phyloP scores from a whole-genome alignment of 2,797 vertebrate genomes.

The Thunnus albacares region DNA sequence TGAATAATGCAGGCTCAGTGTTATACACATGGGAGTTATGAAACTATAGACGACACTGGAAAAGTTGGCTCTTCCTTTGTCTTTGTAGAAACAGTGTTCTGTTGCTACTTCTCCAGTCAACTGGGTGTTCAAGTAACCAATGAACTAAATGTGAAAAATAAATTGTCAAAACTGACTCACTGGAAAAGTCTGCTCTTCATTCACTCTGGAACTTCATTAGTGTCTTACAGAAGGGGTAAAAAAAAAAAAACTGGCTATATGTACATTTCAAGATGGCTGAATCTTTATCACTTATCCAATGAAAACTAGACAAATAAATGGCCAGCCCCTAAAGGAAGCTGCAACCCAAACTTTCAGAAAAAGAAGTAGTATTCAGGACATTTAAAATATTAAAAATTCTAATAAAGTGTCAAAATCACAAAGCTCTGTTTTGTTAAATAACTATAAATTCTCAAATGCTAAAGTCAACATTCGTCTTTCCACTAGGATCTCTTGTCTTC shows the following conservation, averaged over 20 bases:
- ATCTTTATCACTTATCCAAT: constrained; percentile 9
- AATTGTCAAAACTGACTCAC: background rate
- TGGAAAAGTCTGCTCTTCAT: background rate
- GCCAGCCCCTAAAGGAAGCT: background rate
- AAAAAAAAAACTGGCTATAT: background rate
- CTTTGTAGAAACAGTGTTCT: background rate
- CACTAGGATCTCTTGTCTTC: background rate
- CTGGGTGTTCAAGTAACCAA: background rate
- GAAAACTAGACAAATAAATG: background rate
- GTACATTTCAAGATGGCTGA: constrained; percentile 6
- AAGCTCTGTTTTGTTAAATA: background rate
- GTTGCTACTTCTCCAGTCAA: background rate
- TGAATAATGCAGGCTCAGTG: constrained; percentile 32
- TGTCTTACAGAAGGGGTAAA: background rate
- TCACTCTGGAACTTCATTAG: background rate
- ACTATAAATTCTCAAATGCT: background rate
- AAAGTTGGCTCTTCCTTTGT: background rate
- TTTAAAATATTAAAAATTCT: background rate
- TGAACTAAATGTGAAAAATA: constrained; percentile 1
- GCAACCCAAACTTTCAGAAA: constrained; percentile 6
- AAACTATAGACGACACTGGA: background rate
- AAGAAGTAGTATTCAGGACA: background rate
- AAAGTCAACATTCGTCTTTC: background rate
- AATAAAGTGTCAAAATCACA: background rate
- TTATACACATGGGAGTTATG: background rate